These are phyloP conservation scores for Spodoptera littoralis DNA, from an alignment of 2,888 invertebrate genomes.

Conservation along the genomic window DNA sequence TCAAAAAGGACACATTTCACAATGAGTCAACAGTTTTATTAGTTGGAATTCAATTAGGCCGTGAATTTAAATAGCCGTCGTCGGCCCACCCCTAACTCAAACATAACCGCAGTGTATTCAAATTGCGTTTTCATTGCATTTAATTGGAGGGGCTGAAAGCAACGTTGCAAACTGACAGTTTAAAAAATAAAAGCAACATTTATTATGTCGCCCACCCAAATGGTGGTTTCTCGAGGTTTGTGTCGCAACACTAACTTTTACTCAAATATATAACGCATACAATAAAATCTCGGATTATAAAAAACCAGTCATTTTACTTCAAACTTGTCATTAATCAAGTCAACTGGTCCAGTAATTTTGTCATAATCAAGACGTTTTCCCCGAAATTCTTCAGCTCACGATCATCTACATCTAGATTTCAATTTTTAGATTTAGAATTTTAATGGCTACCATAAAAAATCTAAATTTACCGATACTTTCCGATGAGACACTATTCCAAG, in stretches of 20 bases:
- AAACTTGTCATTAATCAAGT: too few species aligned
- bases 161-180: conserved; percentile 12
- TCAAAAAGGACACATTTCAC: conserved; percentile 31
- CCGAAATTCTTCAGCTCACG: too few species aligned
- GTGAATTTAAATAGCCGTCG: conserved; percentile 44
- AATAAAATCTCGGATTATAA: too few species aligned
- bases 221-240: not conserved
- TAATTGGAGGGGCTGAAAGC: conserved; percentile 49
- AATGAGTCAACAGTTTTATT: conserved; percentile 48
- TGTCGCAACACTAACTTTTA: too few species aligned
- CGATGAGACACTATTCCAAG: not conserved
- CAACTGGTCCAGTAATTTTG: too few species aligned
- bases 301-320: too few species aligned
- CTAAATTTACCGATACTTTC: not conserved
- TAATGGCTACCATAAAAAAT: not conserved
- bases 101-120: conserved; percentile 35
- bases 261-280: too few species aligned
- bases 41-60: conserved; percentile 44
- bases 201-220: conserved; percentile 4
- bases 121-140: conserved; percentile 55
- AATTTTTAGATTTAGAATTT: too few species aligned
- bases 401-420: too few species aligned
- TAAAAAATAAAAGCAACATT: conserved; percentile 28
- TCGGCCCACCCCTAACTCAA: conserved; percentile 42
- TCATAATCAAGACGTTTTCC: too few species aligned